Evolutionary conservation across 92 coral and sea anemone genomes (phyloP).

Genomic region (Parazoanthus darwini): DNA sequence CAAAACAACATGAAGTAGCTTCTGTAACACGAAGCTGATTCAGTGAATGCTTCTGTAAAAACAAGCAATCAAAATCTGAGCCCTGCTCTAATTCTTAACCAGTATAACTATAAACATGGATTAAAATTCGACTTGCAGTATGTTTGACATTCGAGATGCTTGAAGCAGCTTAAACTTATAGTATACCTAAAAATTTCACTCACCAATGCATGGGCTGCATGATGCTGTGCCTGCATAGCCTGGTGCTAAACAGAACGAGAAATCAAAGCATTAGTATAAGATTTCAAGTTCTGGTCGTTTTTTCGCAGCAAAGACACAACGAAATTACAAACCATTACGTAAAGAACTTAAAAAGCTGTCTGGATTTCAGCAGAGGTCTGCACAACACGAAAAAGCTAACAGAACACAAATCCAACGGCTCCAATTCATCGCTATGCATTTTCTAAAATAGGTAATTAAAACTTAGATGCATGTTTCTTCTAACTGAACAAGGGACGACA

Average conservation of each 20-base stretch:
- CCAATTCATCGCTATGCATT: too few species aligned
- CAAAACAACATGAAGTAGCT: background rate
- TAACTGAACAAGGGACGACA: too few species aligned
- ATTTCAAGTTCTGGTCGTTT: background rate
- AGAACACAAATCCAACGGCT: too few species aligned
- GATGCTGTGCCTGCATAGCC: slow-evolving; percentile 72
- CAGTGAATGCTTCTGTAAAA: too few species aligned
- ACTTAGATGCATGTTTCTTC: too few species aligned
- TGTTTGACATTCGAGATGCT: background rate
- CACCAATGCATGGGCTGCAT: slow-evolving; percentile 53
- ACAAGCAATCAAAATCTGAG: background rate
- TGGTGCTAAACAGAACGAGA: slow-evolving; percentile 49
- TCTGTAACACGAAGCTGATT: too few species aligned
- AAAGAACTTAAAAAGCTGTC: too few species aligned
- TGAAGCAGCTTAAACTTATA: background rate
- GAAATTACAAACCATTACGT: background rate
- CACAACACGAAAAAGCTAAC: too few species aligned
- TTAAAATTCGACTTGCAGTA: background rate
- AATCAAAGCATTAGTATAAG: background rate
- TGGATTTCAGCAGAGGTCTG: too few species aligned
- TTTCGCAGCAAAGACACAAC: background rate
- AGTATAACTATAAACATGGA: background rate
- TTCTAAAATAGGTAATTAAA: too few species aligned
- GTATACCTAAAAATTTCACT: background rate
- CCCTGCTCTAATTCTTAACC: background rate